Base-by-base conservation (phyloP, 2,797 vertebrate species). In the Lophius americanus region DNA sequence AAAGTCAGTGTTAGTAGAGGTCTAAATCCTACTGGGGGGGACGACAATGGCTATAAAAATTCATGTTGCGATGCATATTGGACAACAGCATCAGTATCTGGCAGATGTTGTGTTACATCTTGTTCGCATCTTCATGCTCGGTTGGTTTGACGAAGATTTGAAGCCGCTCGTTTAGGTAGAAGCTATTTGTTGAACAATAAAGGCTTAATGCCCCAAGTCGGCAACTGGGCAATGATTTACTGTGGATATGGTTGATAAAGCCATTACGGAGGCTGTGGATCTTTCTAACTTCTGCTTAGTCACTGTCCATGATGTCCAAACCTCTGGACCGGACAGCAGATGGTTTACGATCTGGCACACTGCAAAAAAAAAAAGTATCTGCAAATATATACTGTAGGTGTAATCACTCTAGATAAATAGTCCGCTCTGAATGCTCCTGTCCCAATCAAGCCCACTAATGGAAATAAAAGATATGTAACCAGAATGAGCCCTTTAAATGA, bases 161-260 rank as follows among this genome's bases (percentile, higher is more conserved):
- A 80, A 64, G 64, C 58, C 58, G 53, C 72, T 84, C 47, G 57
- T 78, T 70, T 59, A 50, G 68, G 53, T 7, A 50, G 7, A 65
- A 60, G 42, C 41, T 43, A 38, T 70, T 70, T 44, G 51, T 68
- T 42, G 23, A 68, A 65, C 39, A 70, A 63, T 35, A 59, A 65
- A 60, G 35, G 53, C 23, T 68, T 49, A 76, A 70, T 51, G 64
- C 52, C 48, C 47, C 50, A 33, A 69, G 48, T 63, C 57, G 60
- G 68, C 66, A 75, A 69, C 13, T 56, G 70, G 63, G 71, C 59
- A 54, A 13, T 72, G 69, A 77, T 84, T 79, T 66, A 74, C 12
- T 41, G 48, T 41, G 9, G 42, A 64, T 51, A 69, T 10, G 48
- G 50, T 51, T 13, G 9, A 58, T 60, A 12, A 65, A 23, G 7